A percentile compares a stretch with the other conserved stretches of the same genome.
phyloP scores from a whole-genome alignment of 2,113 vertebrate genomes.

The Apteryx owenii region DNA sequence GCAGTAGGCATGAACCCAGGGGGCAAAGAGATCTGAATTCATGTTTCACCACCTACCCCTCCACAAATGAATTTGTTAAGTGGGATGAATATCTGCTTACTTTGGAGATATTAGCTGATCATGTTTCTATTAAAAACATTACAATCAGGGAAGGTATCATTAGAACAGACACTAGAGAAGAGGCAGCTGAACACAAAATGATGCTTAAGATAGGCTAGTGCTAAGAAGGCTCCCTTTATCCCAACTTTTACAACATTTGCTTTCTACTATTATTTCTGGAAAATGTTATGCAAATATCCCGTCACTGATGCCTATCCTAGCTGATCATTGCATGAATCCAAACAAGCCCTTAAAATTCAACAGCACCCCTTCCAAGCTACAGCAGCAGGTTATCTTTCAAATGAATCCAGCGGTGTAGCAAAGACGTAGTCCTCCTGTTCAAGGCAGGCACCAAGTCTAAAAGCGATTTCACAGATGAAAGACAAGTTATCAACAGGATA shows the following conservation, averaged over 20 bases:
- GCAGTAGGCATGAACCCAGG: background rate
- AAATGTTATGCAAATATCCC: background rate
- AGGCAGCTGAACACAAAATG: background rate
- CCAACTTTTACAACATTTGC: background rate
- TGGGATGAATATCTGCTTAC: background rate
- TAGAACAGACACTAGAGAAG: background rate
- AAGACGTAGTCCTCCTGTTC: constrained; percentile 21
- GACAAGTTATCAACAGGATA: constrained; percentile 46
- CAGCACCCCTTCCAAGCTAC: background rate
- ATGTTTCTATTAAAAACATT: background rate
- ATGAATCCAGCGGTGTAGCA: constrained; percentile 4
- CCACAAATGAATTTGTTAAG: background rate
- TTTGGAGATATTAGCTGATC: background rate
- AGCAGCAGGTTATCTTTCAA: constrained; percentile 24
- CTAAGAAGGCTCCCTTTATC: background rate
- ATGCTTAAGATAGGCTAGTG: background rate
- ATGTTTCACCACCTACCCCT: background rate
- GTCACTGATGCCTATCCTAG: background rate
- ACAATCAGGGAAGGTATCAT: background rate
- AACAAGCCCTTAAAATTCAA: constrained; percentile 31
- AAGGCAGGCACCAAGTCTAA: constrained; percentile 27
- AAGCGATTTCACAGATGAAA: constrained; percentile 62
- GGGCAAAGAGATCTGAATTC: background rate
- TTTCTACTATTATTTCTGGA: constrained; percentile 24
- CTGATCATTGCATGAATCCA: background rate